These are phyloP conservation scores for Tipula lateralis DNA, from an alignment of 2,888 invertebrate species.

Conservation along the genomic window DNA sequence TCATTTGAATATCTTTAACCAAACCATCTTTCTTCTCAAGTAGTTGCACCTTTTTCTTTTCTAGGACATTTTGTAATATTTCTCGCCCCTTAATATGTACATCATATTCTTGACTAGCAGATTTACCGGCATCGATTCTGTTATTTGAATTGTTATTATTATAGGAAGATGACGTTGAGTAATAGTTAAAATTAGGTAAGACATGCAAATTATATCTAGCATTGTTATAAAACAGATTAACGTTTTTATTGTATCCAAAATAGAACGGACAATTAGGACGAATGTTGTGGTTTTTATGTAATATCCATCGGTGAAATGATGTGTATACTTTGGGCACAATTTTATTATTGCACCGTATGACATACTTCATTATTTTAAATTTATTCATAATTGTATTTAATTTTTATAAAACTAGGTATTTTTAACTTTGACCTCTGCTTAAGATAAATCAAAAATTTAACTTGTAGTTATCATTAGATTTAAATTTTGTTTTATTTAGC, in stretches of 20 bases:
- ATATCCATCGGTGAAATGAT: neutral
- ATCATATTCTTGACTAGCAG: conserved; percentile 31
- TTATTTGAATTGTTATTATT: conserved; percentile 39
- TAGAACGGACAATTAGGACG: neutral
- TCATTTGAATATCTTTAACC: conserved; percentile 66
- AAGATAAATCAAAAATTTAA: too few species aligned
- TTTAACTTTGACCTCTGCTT: neutral
- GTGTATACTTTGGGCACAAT: neutral
- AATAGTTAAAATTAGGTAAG: neutral
- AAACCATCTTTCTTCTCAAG: conserved; percentile 59
- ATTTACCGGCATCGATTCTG: conserved; percentile 29
- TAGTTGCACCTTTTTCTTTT: conserved; percentile 59
- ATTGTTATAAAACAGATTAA: neutral
- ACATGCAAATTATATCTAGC: neutral
- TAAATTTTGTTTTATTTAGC: neutral
- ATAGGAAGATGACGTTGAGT: conserved; percentile 15
- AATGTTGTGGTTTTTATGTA: neutral
- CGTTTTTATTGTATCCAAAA: neutral
- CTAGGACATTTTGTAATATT: conserved; percentile 55
- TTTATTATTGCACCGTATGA: neutral
- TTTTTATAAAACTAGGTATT: neutral
- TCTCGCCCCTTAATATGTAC: conserved; percentile 49
- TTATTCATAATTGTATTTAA: neutral
- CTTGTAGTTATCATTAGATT: neutral
- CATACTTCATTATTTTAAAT: neutral